These are phyloP conservation scores for Hemibagrus guttatus DNA, from an alignment of 2,797 vertebrate genomes.

Conservation along the genomic window DNA sequence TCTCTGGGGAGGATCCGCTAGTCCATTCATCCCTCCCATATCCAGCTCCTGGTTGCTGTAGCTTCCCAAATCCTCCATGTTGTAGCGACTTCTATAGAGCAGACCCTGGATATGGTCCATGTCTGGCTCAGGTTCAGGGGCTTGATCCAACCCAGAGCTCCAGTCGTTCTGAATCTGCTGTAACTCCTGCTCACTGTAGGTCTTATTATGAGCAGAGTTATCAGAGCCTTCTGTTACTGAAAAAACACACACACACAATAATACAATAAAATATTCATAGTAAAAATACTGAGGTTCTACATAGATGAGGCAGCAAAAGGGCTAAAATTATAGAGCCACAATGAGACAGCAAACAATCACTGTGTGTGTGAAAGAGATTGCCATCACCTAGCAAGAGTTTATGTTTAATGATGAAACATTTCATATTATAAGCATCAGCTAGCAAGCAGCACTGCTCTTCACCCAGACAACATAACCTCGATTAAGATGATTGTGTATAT, in stretches of 20 bases:
- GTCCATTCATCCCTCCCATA: slow-evolving; percentile 65
- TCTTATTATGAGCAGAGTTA: slow-evolving; percentile 66
- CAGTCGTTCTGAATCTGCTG: slow-evolving; percentile 69
- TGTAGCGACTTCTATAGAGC: slow-evolving; percentile 69
- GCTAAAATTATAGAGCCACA: background rate
- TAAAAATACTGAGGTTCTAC: background rate
- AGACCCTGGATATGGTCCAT: slow-evolving; percentile 60
- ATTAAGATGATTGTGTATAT: background rate
- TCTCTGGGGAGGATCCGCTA: slow-evolving; percentile 65
- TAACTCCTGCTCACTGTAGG: slow-evolving; percentile 66
- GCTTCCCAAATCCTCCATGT: slow-evolving; percentile 66
- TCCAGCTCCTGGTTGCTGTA: slow-evolving; percentile 67
- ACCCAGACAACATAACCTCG: background rate
- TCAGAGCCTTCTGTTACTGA: slow-evolving; percentile 62
- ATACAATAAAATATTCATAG: background rate
- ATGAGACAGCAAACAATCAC: background rate
- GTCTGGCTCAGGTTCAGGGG: slow-evolving; percentile 59
- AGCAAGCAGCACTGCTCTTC: background rate
- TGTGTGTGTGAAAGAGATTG: background rate
- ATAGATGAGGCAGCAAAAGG: background rate
- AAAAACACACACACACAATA: slow-evolving; percentile 6
- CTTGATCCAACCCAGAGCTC: slow-evolving; percentile 66
- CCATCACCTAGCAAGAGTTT: too few relatives aligned
- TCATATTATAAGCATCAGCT: too few relatives aligned
- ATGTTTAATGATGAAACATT: too few relatives aligned